These are phyloP conservation scores for Trissoscelio sp. DNA, from an alignment of 2,888 invertebrate species.

Conservation along the genomic window DNA sequence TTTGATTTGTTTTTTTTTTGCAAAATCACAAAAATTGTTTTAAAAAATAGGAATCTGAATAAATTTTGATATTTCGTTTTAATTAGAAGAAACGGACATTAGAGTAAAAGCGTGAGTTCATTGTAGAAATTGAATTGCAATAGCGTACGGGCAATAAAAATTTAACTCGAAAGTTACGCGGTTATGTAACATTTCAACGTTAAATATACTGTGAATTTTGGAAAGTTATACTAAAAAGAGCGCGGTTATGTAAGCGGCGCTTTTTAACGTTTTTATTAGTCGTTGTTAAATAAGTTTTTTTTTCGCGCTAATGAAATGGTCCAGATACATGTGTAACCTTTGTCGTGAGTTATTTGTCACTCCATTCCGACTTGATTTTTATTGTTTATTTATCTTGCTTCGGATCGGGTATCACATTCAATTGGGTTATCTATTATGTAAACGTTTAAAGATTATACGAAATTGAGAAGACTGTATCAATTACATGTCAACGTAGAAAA, in stretches of 20 bases:
- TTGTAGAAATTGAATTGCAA: constrained; percentile 57
- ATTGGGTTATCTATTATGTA: constrained; percentile 21
- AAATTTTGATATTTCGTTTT: too few relatives aligned
- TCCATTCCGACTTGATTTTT: constrained; percentile 9
- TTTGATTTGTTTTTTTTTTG: too few relatives aligned
- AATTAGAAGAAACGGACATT: constrained; percentile 19
- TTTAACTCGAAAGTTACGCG: constrained; percentile 64
- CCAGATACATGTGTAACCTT: constrained; percentile 29
- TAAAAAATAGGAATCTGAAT: too few relatives aligned
- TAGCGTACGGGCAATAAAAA: constrained; percentile 52
- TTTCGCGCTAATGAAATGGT: constrained; percentile 32
- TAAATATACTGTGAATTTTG: constrained; percentile 67
- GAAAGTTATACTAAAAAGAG: constrained; percentile 68
- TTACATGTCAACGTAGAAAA: constrained; percentile 33
- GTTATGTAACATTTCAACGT: constrained; percentile 55
- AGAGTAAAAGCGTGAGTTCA: constrained; percentile 48
- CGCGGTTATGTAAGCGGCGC: constrained; percentile 37
- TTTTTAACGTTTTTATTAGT: constrained; percentile 56
- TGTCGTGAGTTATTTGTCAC: constrained; percentile 3
- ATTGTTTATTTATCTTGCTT: constrained; percentile 8
- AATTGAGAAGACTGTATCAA: constrained; percentile 32
- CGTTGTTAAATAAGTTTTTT: constrained; percentile 48
- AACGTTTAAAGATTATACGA: constrained; percentile 20
- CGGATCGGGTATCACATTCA: neutral
- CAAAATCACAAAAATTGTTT: too few relatives aligned